Evolutionary conservation across 2,797 vertebrate species (phyloP).

Genomic region (Rhinoraja longicauda): DNA sequence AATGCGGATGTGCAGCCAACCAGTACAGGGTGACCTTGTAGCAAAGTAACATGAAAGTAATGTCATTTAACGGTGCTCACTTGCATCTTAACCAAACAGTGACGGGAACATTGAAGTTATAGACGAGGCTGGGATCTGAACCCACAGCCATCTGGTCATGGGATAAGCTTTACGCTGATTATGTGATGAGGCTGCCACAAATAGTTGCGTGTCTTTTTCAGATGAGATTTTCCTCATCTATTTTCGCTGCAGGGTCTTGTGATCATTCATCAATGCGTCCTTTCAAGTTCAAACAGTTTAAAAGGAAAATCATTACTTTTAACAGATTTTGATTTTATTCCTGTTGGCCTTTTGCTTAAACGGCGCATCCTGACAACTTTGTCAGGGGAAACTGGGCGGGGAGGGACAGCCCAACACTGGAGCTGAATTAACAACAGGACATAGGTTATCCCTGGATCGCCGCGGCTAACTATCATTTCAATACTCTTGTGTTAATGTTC

Average conservation of each 20-base stretch:
- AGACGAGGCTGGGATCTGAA: neutral
- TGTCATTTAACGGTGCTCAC: neutral
- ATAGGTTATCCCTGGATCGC: neutral
- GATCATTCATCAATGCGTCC: neutral
- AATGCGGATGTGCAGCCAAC: neutral
- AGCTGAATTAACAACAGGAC: neutral
- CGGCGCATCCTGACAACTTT: neutral
- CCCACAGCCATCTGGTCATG: neutral
- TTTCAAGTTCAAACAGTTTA: constrained; percentile 10
- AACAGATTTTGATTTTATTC: neutral
- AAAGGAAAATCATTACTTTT: neutral
- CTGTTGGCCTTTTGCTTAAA: neutral
- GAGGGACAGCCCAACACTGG: neutral
- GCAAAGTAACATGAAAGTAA: neutral
- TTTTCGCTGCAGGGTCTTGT: neutral
- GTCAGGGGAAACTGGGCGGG: neutral
- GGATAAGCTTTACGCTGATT: neutral
- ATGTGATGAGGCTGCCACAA: neutral
- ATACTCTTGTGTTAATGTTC: neutral
- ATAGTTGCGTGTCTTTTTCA: neutral
- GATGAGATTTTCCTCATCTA: neutral
- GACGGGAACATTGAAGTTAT: neutral
- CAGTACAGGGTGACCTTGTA: neutral
- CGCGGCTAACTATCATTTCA: neutral
- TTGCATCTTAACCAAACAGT: neutral